Percentiles rank a stretch among this genome's conserved stretches.
Evolutionary conservation across 2,113 vertebrate genomes (phyloP).

Genomic region (Anthoscopus minutus): DNA sequence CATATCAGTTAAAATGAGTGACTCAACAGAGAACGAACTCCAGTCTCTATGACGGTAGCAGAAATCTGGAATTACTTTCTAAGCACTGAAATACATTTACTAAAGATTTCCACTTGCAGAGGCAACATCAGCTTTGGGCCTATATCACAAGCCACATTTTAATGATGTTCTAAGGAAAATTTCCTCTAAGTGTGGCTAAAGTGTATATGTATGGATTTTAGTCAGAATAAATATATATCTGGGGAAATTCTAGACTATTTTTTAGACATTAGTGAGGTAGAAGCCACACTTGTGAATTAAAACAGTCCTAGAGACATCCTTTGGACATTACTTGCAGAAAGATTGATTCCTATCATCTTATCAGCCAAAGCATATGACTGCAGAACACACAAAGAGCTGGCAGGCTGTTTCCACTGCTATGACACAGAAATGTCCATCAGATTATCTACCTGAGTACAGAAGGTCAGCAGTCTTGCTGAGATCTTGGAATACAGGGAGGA

Average conservation of each 20-base stretch:
- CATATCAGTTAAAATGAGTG: neutral
- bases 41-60: neutral
- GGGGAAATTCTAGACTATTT: neutral
- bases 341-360: conserved; percentile 37
- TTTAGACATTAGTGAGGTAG: neutral
- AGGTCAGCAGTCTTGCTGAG: conserved; percentile 36
- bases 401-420: neutral
- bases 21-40: neutral
- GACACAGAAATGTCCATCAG: conserved; percentile 7
- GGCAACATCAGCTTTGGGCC: neutral
- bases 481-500: conserved; percentile 27
- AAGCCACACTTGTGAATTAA: conserved; percentile 32
- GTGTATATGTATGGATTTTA: neutral
- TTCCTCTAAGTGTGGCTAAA: neutral
- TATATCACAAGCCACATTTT: neutral
- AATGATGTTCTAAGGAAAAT: neutral
- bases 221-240: conserved; percentile 12
- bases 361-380: neutral
- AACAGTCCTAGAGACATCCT: neutral
- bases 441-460: conserved; percentile 52
- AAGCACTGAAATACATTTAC: neutral
- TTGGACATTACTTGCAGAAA: conserved; percentile 53
- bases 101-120: neutral
- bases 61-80: neutral
- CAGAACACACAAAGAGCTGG: neutral